A percentile compares a stretch with the other conserved stretches of the same genome.
Conservation (phyloP, 2,797 vertebrate species). For the Tadarida brasiliensis region DNA sequence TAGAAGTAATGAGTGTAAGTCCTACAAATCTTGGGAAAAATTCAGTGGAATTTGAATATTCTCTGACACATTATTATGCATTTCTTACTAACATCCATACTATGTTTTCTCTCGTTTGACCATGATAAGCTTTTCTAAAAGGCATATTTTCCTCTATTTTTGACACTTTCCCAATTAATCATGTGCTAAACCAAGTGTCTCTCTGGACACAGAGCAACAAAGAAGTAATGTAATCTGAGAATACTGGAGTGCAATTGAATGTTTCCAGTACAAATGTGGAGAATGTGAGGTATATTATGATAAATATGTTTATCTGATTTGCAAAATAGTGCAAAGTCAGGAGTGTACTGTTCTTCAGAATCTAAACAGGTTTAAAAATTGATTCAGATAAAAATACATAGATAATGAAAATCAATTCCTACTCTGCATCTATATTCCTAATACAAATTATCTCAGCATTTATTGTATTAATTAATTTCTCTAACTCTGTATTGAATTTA, state of each 20-base stretch:
- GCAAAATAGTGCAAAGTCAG: not conserved
- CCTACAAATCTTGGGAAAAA: not conserved
- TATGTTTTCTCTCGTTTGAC: not conserved
- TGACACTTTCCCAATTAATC: not conserved
- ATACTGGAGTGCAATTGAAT: not conserved
- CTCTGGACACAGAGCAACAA: constrained; percentile 88
- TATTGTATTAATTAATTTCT: constrained; percentile 90
- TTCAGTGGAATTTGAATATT: not conserved
- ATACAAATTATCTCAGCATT: constrained; percentile 86
- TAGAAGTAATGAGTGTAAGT: not conserved
- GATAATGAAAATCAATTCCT: not conserved
- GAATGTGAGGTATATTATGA: not conserved
- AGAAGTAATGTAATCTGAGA: not conserved
- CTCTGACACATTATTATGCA: not conserved
- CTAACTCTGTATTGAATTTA: constrained; percentile 90
- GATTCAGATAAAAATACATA: not conserved
- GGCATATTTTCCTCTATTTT: not conserved
- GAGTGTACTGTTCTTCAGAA: not conserved
- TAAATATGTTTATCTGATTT: accelerated
- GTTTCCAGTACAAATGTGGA: not conserved
- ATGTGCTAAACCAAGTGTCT: constrained; percentile 84
- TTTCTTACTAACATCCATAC: not conserved
- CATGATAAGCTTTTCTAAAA: not conserved
- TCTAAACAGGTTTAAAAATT: not conserved
- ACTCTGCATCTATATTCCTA: not conserved